Evolutionary conservation across 2,888 invertebrate species (phyloP).

Genomic region (Erebia palarica): DNA sequence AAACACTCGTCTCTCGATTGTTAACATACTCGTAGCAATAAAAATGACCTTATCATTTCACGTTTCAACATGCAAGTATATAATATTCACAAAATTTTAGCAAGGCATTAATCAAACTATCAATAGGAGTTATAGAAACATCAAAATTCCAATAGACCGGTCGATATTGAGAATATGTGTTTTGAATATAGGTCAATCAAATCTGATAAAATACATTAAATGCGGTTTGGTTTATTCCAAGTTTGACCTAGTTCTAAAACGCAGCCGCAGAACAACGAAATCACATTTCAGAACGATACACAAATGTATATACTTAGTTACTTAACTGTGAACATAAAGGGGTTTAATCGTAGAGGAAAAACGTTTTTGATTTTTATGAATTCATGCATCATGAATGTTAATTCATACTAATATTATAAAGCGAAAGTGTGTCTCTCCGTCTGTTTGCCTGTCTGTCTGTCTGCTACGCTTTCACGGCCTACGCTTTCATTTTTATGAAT

Average conservation of each 20-base stretch:
- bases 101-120: neutral
- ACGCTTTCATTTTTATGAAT: too few species aligned
- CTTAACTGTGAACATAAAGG: neutral
- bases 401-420: too few species aligned
- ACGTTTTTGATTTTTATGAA: too few species aligned
- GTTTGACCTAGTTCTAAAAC: slow-evolving; percentile 60
- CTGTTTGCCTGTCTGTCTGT: too few species aligned
- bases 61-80: neutral
- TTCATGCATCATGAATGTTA: too few species aligned
- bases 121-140: neutral
- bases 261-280: slow-evolving; percentile 51
- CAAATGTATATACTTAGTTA: slow-evolving; percentile 20
- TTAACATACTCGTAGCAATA: slow-evolving; percentile 10
- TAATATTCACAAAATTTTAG: neutral
- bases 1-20: slow-evolving; percentile 11
- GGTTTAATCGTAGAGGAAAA: neutral
- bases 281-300: slow-evolving; percentile 49
- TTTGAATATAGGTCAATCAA: slow-evolving; percentile 8
- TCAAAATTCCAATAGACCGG: neutral
- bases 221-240: slow-evolving; percentile 43
- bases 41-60: neutral
- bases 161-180: neutral
- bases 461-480: too few species aligned
- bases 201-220: slow-evolving; percentile 35
- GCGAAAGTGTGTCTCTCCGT: too few species aligned